Conservation (phyloP, 2,113 vertebrate genomes). For the Lepus europaeus region DNA sequence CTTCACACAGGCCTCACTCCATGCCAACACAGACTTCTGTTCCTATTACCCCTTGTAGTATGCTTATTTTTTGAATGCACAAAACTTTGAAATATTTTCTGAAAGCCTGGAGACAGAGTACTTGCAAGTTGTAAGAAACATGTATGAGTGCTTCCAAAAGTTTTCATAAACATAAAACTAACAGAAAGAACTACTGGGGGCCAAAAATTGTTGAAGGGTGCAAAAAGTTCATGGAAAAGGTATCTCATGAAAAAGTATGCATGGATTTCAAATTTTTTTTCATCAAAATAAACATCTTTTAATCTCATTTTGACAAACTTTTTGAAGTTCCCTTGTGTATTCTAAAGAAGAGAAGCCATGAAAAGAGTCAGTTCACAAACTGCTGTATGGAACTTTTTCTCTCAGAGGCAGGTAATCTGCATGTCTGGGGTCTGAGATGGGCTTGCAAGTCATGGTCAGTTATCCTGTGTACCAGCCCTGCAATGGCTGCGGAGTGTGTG, state of each 20-base stretch:
- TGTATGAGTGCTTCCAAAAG: too few relatives aligned
- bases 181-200: too few relatives aligned
- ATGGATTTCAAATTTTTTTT: too few relatives aligned
- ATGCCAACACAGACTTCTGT: neutral
- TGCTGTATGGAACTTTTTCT: neutral
- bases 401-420: neutral
- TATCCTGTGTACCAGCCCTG: neutral
- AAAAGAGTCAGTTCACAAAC: neutral
- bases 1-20: neutral
- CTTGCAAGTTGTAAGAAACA: neutral
- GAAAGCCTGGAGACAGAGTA: neutral
- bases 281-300: too few relatives aligned
- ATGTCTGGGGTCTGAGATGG: neutral
- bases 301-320: too few relatives aligned
- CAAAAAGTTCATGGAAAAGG: neutral
- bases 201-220: too few relatives aligned
- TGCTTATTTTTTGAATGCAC: neutral
- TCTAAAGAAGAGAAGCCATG: neutral
- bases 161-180: too few relatives aligned
- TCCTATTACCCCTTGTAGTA: neutral
- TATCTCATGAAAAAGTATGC: neutral
- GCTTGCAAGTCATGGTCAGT: neutral
- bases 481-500: rapidly evolving
- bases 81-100: neutral
- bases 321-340: neutral